phyloP scores from a whole-genome alignment of 2,797 vertebrate genomes.

The Bucorvus abyssinicus region DNA sequence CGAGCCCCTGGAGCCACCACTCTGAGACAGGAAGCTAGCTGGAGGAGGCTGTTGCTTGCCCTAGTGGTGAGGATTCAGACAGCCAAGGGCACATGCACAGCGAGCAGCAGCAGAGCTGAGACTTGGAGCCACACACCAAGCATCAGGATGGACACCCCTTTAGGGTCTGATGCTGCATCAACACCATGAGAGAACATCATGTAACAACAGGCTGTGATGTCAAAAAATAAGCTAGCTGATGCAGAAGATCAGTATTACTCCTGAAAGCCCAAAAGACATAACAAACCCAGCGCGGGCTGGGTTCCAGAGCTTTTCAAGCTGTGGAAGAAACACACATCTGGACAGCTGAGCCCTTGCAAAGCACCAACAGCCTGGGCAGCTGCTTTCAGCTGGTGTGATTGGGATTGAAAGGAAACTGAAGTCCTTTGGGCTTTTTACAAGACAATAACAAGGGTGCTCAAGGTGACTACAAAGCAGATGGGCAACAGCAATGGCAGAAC shows the following conservation, averaged over 20 bases:
- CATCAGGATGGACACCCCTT: not conserved
- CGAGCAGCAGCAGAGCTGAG: not conserved
- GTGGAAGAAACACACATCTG: not conserved
- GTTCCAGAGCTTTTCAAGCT: not conserved
- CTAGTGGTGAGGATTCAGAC: accelerated
- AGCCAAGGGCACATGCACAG: not conserved
- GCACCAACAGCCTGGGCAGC: not conserved
- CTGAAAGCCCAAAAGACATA: not conserved
- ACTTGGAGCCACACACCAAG: not conserved
- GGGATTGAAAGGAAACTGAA: not conserved
- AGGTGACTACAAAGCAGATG: not conserved
- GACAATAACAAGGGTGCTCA: not conserved
- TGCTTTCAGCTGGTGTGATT: not conserved
- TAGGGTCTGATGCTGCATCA: not conserved
- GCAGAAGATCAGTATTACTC: not conserved
- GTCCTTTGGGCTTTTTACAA: not conserved
- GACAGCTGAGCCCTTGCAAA: not conserved
- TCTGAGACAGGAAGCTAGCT: accelerated
- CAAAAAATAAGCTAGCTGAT: not conserved
- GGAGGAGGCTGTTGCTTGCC: not conserved
- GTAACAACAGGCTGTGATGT: not conserved
- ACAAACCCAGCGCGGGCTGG: not conserved
- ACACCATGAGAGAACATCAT: not conserved
- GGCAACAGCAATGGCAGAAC: not conserved
- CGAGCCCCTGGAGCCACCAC: accelerated